phyloP scores from a whole-genome alignment of 1,140 invertebrate genomes.

The Ctenoplectra terminalis region DNA sequence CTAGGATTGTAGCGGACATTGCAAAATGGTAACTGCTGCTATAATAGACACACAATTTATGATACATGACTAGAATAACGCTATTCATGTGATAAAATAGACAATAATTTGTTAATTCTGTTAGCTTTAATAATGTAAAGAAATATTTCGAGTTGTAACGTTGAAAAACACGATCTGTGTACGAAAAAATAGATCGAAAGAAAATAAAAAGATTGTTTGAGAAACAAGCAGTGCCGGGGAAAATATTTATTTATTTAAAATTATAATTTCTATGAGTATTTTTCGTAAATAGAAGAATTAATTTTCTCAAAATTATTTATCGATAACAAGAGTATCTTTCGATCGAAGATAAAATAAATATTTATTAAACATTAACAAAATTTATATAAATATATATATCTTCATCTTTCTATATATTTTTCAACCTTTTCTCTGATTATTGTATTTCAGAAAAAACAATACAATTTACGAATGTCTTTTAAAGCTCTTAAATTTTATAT shows the following conservation, averaged over 20 bases:
- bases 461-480: background rate
- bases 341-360: background rate
- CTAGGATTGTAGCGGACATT: constrained; percentile 7
- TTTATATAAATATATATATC: background rate
- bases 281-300: background rate
- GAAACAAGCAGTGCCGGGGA: constrained; percentile 30
- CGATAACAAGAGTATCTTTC: background rate
- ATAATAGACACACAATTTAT: background rate
- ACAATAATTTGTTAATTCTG: no score
- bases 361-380: background rate
- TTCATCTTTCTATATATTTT: no score
- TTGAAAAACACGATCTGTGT: background rate
- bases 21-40: background rate
- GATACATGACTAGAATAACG: background rate
- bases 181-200: constrained; percentile 12
- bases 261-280: background rate
- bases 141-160: background rate
- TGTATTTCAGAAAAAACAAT: background rate
- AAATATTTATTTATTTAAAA: background rate
- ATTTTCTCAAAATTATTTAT: background rate
- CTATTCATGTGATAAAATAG: background rate
- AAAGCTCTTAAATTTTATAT: background rate
- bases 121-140: background rate
- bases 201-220: background rate
- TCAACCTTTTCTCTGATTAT: background rate